Percentiles rank a stretch among this genome's conserved stretches.
phyloP scores from a whole-genome alignment of 1,140 invertebrate species.

The Tetramorium parvispinum region DNA sequence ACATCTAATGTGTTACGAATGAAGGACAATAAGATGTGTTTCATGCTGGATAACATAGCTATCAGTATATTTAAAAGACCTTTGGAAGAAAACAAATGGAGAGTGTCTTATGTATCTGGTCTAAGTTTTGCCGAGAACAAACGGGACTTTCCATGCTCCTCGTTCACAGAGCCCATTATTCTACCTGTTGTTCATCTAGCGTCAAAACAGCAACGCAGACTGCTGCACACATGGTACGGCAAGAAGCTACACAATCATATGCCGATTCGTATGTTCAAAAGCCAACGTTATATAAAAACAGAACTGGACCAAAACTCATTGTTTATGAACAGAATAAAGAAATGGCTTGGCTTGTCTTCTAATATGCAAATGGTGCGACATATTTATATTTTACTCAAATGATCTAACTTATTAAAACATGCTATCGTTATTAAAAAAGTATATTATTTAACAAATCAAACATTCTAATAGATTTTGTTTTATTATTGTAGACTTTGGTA shows the following conservation, averaged over 20 bases:
- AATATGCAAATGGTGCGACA: constrained; percentile 36
- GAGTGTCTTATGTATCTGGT: constrained; percentile 80
- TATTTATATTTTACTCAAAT: constrained; percentile 35
- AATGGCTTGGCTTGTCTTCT: constrained; percentile 72
- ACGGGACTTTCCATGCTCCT: constrained; percentile 67
- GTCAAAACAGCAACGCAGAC: constrained; percentile 67
- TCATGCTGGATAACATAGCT: constrained; percentile 74
- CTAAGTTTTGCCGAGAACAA: constrained; percentile 81
- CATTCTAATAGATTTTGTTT: neutral
- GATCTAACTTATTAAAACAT: neutral
- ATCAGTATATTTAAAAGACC: constrained; percentile 64
- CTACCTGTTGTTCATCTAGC: constrained; percentile 62
- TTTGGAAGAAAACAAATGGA: constrained; percentile 78
- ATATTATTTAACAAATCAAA: neutral
- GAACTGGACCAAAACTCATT: constrained; percentile 90
- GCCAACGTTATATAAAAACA: constrained; percentile 89
- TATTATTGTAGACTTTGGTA: constrained; percentile 21
- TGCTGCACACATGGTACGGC: constrained; percentile 68
- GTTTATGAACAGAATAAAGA: constrained; percentile 83
- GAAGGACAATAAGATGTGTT: constrained; percentile 70
- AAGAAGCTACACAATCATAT: constrained; percentile 65
- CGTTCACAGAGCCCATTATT: constrained; percentile 69
- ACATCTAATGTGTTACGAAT: constrained; percentile 66
- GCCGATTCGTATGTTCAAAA: constrained; percentile 90
- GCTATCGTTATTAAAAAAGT: neutral